Base-by-base conservation (phyloP, 30 jellyfish, hydroid and myxozoan genomes). In the Calvadosia cruxmelitensis region DNA sequence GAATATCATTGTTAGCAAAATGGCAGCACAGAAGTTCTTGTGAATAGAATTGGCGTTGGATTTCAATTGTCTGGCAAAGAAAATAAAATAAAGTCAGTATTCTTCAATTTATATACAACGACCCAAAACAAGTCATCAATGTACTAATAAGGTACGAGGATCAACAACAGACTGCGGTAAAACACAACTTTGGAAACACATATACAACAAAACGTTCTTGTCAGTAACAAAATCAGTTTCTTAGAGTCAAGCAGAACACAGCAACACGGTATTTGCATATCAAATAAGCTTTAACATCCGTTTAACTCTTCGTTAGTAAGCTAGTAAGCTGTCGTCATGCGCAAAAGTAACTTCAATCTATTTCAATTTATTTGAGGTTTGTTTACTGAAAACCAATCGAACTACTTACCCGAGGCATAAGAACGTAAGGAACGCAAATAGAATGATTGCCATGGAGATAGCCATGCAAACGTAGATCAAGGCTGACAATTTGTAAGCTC, bases 41-140 rank as follows among this genome's bases (percentile, higher is more conserved):
- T 81, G 95, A 33, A 89, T 76, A 0, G 98, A 89, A 68, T 81
- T 76, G 29, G 93, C 82, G 66, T 89, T 89, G 34, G 98, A 81
- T 30, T 89, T 78, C 36, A 89, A 79, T 81, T 89, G 98, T 20
- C 57, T 42, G 49, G 95, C 77, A 34, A 33, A 81, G 78, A 33
- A 36, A 31, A 31, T 1, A 34, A 63, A 36, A n/a, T n/a, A n/a
- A n/a, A n/a, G n/a, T n/a, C n/a, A n/a, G n/a, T n/a, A n/a, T n/a
- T n/a, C n/a, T n/a, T n/a, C n/a, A n/a, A n/a, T n/a, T n/a, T n/a
- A 2, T 3, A 24, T 0, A 67, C 68, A 0, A 16, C 15, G 5
- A 25, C 23, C 77, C 78, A 66, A 67, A 66, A 29, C 52, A 69
- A 65, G 16, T 26, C 48, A 32, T 2, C 29, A 50, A 13, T 27